A percentile compares a stretch with the other conserved stretches of the same genome.
Conservation (phyloP, 1,140 invertebrate species). For the Episyrphus balteatus region DNA sequence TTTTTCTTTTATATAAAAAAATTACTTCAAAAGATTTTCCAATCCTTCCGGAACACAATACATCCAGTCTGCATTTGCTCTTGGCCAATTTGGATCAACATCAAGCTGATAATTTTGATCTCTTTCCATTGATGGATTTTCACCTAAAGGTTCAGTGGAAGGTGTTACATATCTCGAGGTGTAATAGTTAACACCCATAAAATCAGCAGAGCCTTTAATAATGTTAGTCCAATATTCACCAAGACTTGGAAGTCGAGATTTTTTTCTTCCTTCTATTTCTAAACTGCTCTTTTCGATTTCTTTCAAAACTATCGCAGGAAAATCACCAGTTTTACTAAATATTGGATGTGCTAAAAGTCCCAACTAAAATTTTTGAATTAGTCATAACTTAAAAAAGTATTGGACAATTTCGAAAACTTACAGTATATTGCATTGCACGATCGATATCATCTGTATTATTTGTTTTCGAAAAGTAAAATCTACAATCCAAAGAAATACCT, state of each 20-base stretch:
- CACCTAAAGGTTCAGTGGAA: slow-evolving; percentile 5
- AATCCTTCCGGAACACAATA: slow-evolving; percentile 35
- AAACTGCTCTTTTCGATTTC: too few relatives aligned
- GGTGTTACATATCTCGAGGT: slow-evolving; percentile 36
- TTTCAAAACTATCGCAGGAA: slow-evolving; percentile 42
- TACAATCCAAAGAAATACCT: slow-evolving; percentile 42
- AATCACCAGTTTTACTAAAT: slow-evolving; percentile 47
- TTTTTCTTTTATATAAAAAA: slow-evolving; percentile 10
- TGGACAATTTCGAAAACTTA: slow-evolving; percentile 16
- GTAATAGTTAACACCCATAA: slow-evolving; percentile 49
- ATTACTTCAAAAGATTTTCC: slow-evolving; percentile 42
- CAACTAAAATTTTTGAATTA: slow-evolving; percentile 34
- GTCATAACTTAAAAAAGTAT: not conserved
- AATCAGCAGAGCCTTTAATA: slow-evolving; percentile 43
- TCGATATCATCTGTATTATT: slow-evolving; percentile 35
- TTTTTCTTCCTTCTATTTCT: slow-evolving; percentile 38
- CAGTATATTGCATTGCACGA: slow-evolving; percentile 40
- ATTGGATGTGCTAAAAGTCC: slow-evolving; percentile 57
- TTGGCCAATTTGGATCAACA: slow-evolving; percentile 37
- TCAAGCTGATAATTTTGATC: slow-evolving; percentile 31
- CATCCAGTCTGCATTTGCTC: slow-evolving; percentile 37
- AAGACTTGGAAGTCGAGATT: too few relatives aligned
- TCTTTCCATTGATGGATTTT: slow-evolving; percentile 24
- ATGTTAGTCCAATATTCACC: slow-evolving; percentile 39
- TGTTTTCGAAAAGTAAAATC: slow-evolving; percentile 40